Evolutionary conservation across 2,888 invertebrate species (phyloP).

Genomic region (Plagodis pulveraria): DNA sequence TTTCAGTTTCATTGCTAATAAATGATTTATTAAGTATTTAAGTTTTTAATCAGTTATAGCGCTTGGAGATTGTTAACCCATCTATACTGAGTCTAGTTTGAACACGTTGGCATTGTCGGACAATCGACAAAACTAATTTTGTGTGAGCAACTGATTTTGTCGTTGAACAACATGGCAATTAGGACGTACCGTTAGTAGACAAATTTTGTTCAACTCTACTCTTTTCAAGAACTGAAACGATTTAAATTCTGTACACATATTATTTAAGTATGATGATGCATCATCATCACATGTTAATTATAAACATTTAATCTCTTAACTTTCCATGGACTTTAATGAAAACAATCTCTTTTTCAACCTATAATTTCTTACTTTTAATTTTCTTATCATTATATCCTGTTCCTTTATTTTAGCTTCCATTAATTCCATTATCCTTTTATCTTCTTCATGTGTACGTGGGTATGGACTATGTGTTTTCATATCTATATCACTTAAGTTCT

Average conservation of each 20-base stretch:
- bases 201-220: no score
- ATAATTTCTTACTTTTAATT: constrained; percentile 18
- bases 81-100: no score
- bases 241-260: neutral
- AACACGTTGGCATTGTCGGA: no score
- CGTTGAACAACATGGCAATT: no score
- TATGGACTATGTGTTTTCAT: neutral
- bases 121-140: no score
- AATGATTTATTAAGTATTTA: no score
- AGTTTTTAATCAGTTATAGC: no score
- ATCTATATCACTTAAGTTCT: neutral
- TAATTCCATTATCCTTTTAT: constrained; percentile 10
- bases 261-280: neutral
- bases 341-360: constrained; percentile 27
- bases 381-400: constrained; percentile 18
- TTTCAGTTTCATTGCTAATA: no score
- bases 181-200: no score
- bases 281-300: no score
- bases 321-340: constrained; percentile 32
- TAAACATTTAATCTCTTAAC: neutral
- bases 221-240: neutral
- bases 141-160: no score
- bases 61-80: no score
- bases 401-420: constrained; percentile 19
- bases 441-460: constrained; percentile 5